Base-by-base conservation (phyloP, 2,888 invertebrate genomes). In the Nasonia oneida region DNA sequence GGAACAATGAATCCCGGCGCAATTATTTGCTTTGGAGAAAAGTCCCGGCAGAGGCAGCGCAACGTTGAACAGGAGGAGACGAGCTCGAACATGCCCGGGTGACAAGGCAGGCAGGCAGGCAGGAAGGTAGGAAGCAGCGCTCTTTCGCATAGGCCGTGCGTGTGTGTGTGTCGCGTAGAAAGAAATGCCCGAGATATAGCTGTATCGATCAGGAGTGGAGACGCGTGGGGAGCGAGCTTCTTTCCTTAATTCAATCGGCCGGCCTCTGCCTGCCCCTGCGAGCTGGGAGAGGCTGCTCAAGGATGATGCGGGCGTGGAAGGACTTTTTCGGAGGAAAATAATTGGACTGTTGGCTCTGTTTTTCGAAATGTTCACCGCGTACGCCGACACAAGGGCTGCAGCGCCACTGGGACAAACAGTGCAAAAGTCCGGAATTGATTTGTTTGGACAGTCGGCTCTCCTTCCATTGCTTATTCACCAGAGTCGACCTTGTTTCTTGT, bases 181-280 rank as follows among this genome's bases (percentile, higher is more conserved):
- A 81, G 75, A 75, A 81, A 81, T 47, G 64, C 47, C 47, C 64
- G 74, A 75, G 47, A 75, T 81, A 75, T 75, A 50, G 81, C 64
- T 81, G 74, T 81, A 81, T 81, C 75, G 81, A 81, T 81, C 81
- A 75, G 74, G 37, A 18, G 6, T 61, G 23, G 10, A 61, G n/a
- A 6, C 23, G 23, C 61, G 23, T 23, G 23, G 61, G 8, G 23
- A 23, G 61, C 23, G 61, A n/a, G 39, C 39, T 57, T 18, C 47
- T 76, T 57, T 53, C 12, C 64, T 67, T 29, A 33, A 67, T 67
- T 67, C 14, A 67, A 67, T 33, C 64, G 64, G 12, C 29, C 10
- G 18, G 18, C 10, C 8, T 67, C 8, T 64, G 29, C 29, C 29
- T 29, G 29, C 29, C 29, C 29, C 29, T 23, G 29, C 18, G 61